Conservation (phyloP, 2,113 vertebrate species). For the Seriola dumerili region DNA sequence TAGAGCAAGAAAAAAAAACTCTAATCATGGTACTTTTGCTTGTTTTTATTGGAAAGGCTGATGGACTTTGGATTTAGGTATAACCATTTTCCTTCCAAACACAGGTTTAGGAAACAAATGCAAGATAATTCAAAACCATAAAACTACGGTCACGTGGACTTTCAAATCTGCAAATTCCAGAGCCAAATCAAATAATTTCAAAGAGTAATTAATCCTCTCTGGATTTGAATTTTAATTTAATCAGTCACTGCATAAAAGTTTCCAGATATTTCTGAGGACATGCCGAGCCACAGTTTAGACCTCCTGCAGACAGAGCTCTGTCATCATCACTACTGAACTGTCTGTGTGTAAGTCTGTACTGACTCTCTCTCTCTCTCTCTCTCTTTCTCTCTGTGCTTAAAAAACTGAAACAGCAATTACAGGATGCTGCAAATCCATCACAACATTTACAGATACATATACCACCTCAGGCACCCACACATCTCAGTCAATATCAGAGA, state of each 20-base stretch:
- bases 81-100: neutral
- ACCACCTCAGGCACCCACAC: constrained; percentile 64
- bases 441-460: constrained; percentile 71
- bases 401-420: constrained; percentile 53
- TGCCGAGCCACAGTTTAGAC: neutral
- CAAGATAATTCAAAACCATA: neutral
- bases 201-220: too few species aligned
- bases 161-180: too few species aligned
- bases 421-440: constrained; percentile 67
- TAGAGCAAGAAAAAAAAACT: too few species aligned
- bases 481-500: constrained; percentile 67
- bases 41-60: too few species aligned
- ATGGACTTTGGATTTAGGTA: neutral
- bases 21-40: too few species aligned
- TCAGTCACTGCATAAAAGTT: neutral
- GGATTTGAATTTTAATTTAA: too few species aligned
- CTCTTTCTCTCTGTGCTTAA: constrained; percentile 24
- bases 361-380: constrained; percentile 2
- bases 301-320: constrained; percentile 8
- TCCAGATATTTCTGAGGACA: neutral
- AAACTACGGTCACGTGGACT: too few species aligned
- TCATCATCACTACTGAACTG: neutral
- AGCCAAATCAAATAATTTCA: too few species aligned
- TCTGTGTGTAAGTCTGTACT: neutral
- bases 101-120: neutral